Base-by-base conservation (phyloP, 2,797 vertebrate genomes). In the Arnoldichthys spilopterus region DNA sequence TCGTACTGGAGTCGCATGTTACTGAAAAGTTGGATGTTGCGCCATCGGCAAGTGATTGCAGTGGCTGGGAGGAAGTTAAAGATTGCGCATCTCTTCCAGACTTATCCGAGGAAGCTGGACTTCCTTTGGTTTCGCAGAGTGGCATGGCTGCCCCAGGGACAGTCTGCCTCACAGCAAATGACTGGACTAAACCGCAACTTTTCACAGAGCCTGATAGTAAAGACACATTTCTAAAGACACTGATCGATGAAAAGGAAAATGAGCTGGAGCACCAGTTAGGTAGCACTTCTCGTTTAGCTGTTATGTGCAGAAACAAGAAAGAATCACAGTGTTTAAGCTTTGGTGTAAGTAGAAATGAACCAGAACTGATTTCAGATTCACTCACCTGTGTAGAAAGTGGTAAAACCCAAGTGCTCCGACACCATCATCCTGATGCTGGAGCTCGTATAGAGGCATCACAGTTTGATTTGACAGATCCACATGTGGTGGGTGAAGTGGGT, bases 41-140 rank as follows among this genome's bases (percentile, higher is more conserved):
- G 4, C 9, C 49, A 2, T 12, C 40, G 26, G 61, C 22, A 61
- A 62, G 62, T 8, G 58, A 74, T 18, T 72, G 47, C 54, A 70
- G 24, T 56, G n/a, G n/a, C n/a, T n/a, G 24, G 51, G 30, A 34
- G 22, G 34, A 71, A 24, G 30, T 64, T 80, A 75, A 84, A 53
- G 30, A 20, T 63, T 63, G 15, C 18, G 3, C 28, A n/a, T n/a
- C 62, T 40, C 13, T 37, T 15, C 9, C 32, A 4, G 63, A 26
- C 40, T 63, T 73, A 37, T 62, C 67, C 43, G 58, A 58, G 30
- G 80, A 80, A 84, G 22, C 80, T 84, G 82, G 53, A 69, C 74
- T 82, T 84, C 62, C 72, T 79, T 47, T 40, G 28, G 56, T 58
- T 28, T 77, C 72, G 51, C 64, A 32, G 22, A 32, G 26, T 53